Evolutionary conservation across 2,888 invertebrate genomes (phyloP), one percentile per base, ranked within the genome.

Genomic region (Drosophila merina): DNA sequence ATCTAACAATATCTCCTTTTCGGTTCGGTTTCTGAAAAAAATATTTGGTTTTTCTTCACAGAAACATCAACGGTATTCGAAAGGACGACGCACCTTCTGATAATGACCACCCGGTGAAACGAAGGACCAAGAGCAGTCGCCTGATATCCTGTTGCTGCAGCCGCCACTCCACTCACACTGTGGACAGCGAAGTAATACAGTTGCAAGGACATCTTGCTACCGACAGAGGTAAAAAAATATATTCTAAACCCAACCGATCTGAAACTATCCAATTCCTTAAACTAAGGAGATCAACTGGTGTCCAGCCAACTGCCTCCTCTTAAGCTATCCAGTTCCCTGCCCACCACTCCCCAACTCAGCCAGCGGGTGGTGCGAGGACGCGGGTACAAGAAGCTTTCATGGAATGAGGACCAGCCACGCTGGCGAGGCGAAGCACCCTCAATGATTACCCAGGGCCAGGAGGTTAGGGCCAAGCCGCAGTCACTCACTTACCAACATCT

Each of bases 331-430:
- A 79, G 75, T 25, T 88, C 88, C 48, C 50, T 88, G 75, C 87
- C 88, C 33, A 74, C 75, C 25, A 88, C 88, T 63, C 87, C 88
- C 36, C 84, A 87, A 63, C 66, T 88, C 45, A 82, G 80, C 74
- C 84, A 86, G 48, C 57, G 84, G 52, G 60, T 50, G 69, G 75
- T 74, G 54, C 72, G 68, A 62, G 70, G 72, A 36, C 69, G 62
- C 20, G 72, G 67, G 51, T 88, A 88, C 64, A 84, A 76, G 62
- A 84, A 81, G 59, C 62, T 88, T 31, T 74, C 81, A 14, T 63
- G 79, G 75, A 72, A 74, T 67, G 67, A 59, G 51, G 64, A 70
- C 26, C 57, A 44, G 33, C 54, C 38, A 2, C 49, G 49, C 28
- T 59, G 57, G 51, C 67, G 28, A 63, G 56, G 26, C 38, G 57